A percentile compares a stretch with the other conserved stretches of the same genome.
phyloP scores from a whole-genome alignment of 2,888 invertebrate genomes.

The Orchesella flavescens region DNA sequence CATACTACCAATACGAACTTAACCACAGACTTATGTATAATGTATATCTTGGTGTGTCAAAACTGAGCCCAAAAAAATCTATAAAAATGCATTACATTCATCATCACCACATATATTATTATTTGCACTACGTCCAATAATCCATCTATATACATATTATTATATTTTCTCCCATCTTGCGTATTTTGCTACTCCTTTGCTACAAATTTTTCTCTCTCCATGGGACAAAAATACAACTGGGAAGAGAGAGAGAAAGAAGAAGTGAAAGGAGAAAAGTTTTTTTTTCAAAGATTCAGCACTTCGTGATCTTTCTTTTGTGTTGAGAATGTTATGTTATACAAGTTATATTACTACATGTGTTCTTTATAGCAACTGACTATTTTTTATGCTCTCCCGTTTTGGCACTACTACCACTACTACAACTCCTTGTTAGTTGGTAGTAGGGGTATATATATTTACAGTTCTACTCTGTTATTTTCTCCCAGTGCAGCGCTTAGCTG shows the following conservation, averaged over 20 bases:
- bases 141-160: background rate
- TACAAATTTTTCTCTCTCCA: constrained; percentile 8
- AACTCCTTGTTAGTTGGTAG: too few species aligned
- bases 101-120: constrained; percentile 2
- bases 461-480: too few species aligned
- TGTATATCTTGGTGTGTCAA: constrained; percentile 1
- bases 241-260: background rate
- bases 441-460: too few species aligned
- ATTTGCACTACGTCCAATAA: background rate
- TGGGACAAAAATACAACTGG: constrained; percentile 11
- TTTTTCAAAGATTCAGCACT: constrained; percentile 46
- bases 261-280: constrained; percentile 13
- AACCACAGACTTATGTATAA: too few species aligned
- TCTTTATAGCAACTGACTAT: background rate
- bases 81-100: constrained; percentile 4
- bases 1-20: background rate
- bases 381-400: background rate
- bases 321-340: background rate
- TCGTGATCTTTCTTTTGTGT: constrained; percentile 33
- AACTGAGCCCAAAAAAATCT: background rate
- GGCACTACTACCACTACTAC: background rate
- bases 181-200: background rate
- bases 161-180: background rate
- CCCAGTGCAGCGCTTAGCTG: too few species aligned
- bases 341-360: background rate